These are phyloP conservation scores for Synanthedon tipuliformis DNA, from an alignment of 2,888 invertebrate species.

Conservation along the genomic window DNA sequence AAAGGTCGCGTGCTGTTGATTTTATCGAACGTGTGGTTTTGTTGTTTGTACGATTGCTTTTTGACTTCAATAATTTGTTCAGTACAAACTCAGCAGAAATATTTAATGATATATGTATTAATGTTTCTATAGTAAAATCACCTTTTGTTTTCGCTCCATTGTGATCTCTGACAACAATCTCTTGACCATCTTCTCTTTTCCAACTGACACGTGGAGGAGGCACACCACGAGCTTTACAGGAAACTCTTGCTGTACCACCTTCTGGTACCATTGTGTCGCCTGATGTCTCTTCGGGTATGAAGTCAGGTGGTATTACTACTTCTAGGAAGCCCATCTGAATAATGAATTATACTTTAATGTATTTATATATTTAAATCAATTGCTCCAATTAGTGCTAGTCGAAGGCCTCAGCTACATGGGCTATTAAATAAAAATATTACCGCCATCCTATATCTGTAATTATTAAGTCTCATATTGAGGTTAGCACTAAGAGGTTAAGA, in stretches of 20 bases:
- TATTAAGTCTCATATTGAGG: too few relatives aligned
- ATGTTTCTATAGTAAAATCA: conserved; percentile 15
- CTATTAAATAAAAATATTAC: too few relatives aligned
- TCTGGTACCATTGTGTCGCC: conserved; percentile 85
- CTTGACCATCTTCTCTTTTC: conserved; percentile 81
- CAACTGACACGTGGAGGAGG: conserved; percentile 81
- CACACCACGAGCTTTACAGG: conserved; percentile 77
- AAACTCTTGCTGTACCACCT: conserved; percentile 74
- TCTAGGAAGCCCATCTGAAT: conserved; percentile 80
- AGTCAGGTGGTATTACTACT: conserved; percentile 86
- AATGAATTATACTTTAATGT: conserved; percentile 1
- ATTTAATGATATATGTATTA: background rate
- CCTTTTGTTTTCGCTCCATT: conserved; percentile 71
- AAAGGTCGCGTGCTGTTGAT: conserved; percentile 26
- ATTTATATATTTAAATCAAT: background rate
- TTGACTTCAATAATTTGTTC: conserved; percentile 31
- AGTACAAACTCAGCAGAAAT: conserved; percentile 11
- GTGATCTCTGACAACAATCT: conserved; percentile 78
- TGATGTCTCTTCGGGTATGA: conserved; percentile 81
- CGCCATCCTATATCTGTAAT: too few relatives aligned
- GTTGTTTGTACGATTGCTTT: conserved; percentile 25
- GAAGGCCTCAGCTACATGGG: too few relatives aligned
- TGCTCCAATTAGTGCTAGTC: too few relatives aligned
- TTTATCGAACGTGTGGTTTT: conserved; percentile 27
- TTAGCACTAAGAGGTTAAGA: too few relatives aligned